phyloP scores from a whole-genome alignment of 2,888 invertebrate genomes.

The Drosophila mimetica region DNA sequence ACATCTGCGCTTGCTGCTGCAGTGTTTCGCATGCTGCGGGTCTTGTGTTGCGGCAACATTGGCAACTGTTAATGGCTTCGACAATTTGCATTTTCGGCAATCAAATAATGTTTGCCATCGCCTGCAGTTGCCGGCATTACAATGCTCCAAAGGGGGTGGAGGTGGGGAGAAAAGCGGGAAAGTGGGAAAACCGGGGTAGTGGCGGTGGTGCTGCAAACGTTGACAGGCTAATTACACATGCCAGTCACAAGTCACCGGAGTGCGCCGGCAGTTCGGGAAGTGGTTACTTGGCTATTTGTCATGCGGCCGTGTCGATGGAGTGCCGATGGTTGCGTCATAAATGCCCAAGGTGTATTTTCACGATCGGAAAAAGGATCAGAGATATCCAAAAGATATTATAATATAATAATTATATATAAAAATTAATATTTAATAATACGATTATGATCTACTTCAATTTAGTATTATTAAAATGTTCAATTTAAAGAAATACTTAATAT shows the following conservation, averaged over 20 bases:
- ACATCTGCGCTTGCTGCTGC: constrained; percentile 7
- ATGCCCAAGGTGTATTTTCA: constrained; percentile 46
- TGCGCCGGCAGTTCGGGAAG: constrained; percentile 26
- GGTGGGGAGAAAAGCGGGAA: background rate
- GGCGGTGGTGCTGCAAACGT: constrained; percentile 6
- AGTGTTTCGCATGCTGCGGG: background rate
- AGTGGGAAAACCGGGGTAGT: background rate
- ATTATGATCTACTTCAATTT: too few relatives aligned
- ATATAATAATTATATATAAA: too few relatives aligned
- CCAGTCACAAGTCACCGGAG: constrained; percentile 59
- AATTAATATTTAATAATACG: too few relatives aligned
- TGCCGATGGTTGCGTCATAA: constrained; percentile 52
- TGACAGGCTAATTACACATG: constrained; percentile 69
- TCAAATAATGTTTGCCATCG: constrained; percentile 46
- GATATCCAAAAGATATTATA: background rate
- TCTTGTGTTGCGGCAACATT: constrained; percentile 25
- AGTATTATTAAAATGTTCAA: too few relatives aligned
- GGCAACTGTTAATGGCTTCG: constrained; percentile 41
- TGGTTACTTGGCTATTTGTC: constrained; percentile 38
- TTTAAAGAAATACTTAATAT: too few relatives aligned
- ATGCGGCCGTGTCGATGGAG: constrained; percentile 29
- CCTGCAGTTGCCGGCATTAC: constrained; percentile 41
- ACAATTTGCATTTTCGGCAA: constrained; percentile 47
- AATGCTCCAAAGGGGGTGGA: constrained; percentile 6
- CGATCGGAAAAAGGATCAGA: background rate